Evolutionary conservation across 2,888 invertebrate genomes (phyloP), one percentile per base, ranked within the genome.

Genomic region (Patella ulyssiponensis): DNA sequence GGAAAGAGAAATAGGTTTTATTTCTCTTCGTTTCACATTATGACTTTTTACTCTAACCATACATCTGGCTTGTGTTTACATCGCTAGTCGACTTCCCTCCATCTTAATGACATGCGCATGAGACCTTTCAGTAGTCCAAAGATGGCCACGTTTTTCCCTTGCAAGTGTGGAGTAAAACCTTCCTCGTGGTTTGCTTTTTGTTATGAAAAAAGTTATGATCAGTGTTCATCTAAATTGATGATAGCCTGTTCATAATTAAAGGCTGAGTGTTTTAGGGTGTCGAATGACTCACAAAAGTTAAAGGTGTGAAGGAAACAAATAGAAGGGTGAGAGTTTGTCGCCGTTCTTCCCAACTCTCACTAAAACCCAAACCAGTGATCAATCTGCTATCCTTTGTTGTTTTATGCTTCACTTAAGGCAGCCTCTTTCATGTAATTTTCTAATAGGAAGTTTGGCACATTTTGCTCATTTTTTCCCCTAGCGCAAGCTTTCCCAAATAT

Each of bases 321-420:
- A 64, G 64, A 64, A 64, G 23, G 23, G 70, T 54, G 52, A 69
- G 54, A 73, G 27, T 17, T 73, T 33, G 33, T 69, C 69, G 74
- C 58, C 74, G 51, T 69, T 23, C 69, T 74, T 58, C 64, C n/a
- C 58, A 74, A 44, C 58, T 64, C 74, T 74, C 69, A 51, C 74
- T 64, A 58, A 17, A 9, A 44, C n/a, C 56, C 15, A 64, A 74
- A 51, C 33, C 58, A 74, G 64, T 64, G 69, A 74, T 74, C 69
- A 74, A 74, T 74, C 74, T 64, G 64, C 69, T 58, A 69, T 56
- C 69, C 69, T 74, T 74, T 74, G 74, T 74, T 74, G 74, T 74
- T 74, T 74, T 74, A 74, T 74, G 74, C 74, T 64, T 51, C 58
- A 74, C 64, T 74, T 52, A 69, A 64, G 64, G 69, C 69, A 51